These are phyloP conservation scores for Fragum sueziense DNA, from an alignment of 2,888 invertebrate genomes.

Conservation along the genomic window DNA sequence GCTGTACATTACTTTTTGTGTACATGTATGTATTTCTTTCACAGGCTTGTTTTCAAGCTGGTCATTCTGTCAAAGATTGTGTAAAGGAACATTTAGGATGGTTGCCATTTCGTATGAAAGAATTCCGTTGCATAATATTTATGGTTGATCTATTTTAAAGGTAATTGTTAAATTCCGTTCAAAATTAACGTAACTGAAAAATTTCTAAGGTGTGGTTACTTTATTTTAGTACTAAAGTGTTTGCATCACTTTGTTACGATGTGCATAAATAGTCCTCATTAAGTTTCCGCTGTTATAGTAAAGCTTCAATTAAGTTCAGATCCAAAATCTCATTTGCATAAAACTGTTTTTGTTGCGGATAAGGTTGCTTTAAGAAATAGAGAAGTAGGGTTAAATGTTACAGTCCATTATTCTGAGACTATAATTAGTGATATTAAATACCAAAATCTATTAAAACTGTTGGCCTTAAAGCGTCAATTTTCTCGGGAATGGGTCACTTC, in stretches of 20 bases:
- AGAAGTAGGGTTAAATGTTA: slow-evolving; percentile 56
- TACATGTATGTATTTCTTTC: too few species aligned
- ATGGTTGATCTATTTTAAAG: too few species aligned
- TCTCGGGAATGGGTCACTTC: slow-evolving; percentile 43
- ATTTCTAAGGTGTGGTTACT: too few species aligned
- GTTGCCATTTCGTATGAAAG: too few species aligned
- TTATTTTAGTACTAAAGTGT: too few species aligned
- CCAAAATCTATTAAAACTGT: slow-evolving; percentile 59
- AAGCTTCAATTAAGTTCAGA: not conserved
- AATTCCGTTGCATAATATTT: too few species aligned
- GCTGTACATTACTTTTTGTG: too few species aligned
- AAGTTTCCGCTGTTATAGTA: not conserved
- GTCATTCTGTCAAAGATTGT: too few species aligned
- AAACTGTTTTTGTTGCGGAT: slow-evolving; percentile 43
- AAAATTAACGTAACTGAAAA: too few species aligned
- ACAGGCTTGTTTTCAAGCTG: too few species aligned
- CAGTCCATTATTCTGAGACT: slow-evolving; percentile 53
- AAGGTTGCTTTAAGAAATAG: slow-evolving; percentile 36
- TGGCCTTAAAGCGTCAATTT: slow-evolving; percentile 48
- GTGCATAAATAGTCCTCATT: not conserved
- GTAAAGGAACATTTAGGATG: too few species aligned
- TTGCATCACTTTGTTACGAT: not conserved
- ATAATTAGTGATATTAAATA: slow-evolving; percentile 63
- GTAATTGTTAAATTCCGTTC: too few species aligned
- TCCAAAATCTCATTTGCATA: slow-evolving; percentile 43